phyloP scores from a whole-genome alignment of 2,888 invertebrate genomes.

The Pseudococcus jackbeardsleyi region DNA sequence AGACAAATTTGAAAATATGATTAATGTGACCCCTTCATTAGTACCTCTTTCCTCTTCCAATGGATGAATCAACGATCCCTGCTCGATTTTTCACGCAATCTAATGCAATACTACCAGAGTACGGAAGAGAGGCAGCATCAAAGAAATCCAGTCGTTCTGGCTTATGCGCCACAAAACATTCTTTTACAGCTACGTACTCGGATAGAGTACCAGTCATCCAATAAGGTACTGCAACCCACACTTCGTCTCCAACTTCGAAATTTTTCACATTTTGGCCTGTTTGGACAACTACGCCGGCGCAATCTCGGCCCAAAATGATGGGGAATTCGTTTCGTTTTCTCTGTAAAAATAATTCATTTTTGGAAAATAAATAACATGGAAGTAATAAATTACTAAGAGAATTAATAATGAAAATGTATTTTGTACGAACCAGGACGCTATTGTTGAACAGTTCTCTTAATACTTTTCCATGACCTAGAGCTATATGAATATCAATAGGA shows the following conservation, averaged over 20 bases:
- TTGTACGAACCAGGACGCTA: conserved; percentile 46
- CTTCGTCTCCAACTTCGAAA: conserved; percentile 73
- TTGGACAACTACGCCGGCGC: conserved; percentile 76
- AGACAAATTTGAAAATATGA: neutral
- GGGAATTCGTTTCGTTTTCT: conserved; percentile 71
- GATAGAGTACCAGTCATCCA: conserved; percentile 75
- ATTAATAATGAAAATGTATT: conserved; percentile 66
- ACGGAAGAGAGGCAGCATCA: conserved; percentile 75
- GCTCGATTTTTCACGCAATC: conserved; percentile 72
- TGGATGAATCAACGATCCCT: conserved; percentile 68
- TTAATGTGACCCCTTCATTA: neutral
- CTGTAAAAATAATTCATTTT: conserved; percentile 64
- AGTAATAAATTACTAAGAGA: neutral
- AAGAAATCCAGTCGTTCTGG: conserved; percentile 75
- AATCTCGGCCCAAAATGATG: conserved; percentile 76
- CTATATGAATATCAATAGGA: conserved; percentile 75
- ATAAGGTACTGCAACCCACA: conserved; percentile 74
- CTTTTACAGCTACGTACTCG: conserved; percentile 74
- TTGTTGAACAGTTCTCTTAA: conserved; percentile 70
- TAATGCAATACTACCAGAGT: conserved; percentile 75
- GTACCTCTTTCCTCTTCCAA: conserved; percentile 73
- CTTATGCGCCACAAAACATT: conserved; percentile 73
- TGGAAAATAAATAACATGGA: neutral
- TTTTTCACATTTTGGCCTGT: conserved; percentile 74
- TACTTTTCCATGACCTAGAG: conserved; percentile 73